Conservation (phyloP, 2,113 vertebrate species). For the Podiceps cristatus region DNA sequence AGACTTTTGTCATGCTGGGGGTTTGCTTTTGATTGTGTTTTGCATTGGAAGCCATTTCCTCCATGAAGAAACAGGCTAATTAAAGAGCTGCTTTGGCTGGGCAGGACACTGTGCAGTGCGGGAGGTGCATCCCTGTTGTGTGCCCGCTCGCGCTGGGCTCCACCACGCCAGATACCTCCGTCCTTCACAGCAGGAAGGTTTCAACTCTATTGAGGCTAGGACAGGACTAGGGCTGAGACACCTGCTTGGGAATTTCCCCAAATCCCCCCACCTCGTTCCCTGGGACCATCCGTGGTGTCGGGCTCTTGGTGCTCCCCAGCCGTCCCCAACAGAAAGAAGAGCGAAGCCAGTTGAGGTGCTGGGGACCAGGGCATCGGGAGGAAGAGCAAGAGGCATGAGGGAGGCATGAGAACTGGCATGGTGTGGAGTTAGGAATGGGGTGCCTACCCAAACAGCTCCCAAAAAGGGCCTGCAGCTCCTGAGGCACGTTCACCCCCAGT, state of each 20-base stretch:
- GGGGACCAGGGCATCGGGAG: not conserved
- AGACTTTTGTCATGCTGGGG: not conserved
- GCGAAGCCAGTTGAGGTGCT: not conserved
- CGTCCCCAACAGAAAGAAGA: not conserved
- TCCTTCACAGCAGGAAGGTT: not conserved
- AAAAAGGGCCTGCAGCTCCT: not conserved
- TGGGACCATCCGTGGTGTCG: rapidly evolving
- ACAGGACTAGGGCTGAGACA: not conserved
- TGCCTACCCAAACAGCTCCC: not conserved
- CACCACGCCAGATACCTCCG: rapidly evolving
- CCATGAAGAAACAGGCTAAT: too few species aligned
- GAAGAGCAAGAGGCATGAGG: not conserved
- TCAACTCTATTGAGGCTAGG: not conserved
- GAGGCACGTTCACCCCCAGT: rapidly evolving
- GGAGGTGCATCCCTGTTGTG: not conserved
- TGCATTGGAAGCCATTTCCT: not conserved
- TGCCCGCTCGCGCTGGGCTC: rapidly evolving
- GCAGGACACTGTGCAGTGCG: rapidly evolving
- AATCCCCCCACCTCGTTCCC: rapidly evolving
- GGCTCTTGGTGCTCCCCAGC: not conserved
- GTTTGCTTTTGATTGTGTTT: not conserved
- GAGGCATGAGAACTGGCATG: not conserved
- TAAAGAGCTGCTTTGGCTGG: not conserved
- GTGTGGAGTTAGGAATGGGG: not conserved
- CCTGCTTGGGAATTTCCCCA: rapidly evolving